Conservation (phyloP, 1,140 invertebrate genomes). For the Heterodera carotae region DNA sequence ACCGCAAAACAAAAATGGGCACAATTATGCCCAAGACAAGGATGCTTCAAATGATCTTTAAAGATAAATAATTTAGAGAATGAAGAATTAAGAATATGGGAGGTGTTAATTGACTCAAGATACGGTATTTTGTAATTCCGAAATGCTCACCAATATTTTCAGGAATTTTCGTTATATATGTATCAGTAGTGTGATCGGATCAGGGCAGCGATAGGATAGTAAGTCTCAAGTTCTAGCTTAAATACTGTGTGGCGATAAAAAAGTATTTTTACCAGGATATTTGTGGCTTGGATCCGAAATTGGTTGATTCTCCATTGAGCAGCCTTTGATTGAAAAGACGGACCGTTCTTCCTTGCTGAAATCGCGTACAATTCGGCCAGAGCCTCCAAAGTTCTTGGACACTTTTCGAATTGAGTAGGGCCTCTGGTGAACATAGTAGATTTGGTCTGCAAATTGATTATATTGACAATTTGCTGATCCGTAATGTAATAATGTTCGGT, state of each 20-base stretch:
- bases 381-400: conserved; percentile 78
- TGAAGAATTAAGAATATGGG: not conserved
- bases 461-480: not conserved
- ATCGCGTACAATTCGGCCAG: conserved; percentile 55
- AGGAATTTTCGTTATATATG: too few species aligned
- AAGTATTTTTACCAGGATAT: conserved; percentile 14
- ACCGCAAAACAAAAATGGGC: conserved; percentile 86
- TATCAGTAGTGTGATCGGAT: too few species aligned
- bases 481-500: too few species aligned
- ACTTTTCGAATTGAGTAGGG: conserved; percentile 88
- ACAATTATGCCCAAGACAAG: conserved; percentile 72
- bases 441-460: conserved; percentile 72
- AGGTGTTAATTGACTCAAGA: not conserved
- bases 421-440: conserved; percentile 97
- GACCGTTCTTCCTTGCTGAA: conserved; percentile 59
- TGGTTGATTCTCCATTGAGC: conserved; percentile 58
- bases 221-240: too few species aligned
- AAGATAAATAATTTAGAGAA: not conserved
- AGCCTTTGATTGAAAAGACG: conserved; percentile 60
- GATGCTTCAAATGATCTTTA: conserved; percentile 48
- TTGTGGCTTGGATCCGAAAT: conserved; percentile 51
- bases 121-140: too few species aligned
- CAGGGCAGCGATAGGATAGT: too few species aligned
- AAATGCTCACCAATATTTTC: too few species aligned
- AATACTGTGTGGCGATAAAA: too few species aligned